phyloP scores from a whole-genome alignment of 2,113 vertebrate genomes.

The Tangachromis dhanisi region DNA sequence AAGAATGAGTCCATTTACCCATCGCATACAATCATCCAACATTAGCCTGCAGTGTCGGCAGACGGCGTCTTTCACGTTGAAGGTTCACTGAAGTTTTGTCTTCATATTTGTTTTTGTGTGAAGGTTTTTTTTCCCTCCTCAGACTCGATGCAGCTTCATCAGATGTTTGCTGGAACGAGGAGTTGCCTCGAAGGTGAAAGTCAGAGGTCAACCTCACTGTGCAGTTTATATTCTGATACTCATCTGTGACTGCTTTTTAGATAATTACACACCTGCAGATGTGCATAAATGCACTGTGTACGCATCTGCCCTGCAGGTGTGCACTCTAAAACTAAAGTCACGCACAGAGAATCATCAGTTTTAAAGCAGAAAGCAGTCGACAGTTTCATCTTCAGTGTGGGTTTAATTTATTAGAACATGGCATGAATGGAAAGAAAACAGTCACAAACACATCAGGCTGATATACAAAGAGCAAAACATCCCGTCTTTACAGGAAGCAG shows the following conservation, averaged over 20 bases:
- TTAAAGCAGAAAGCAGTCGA: not conserved
- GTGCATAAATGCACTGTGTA: not conserved
- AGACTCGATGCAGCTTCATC: not conserved
- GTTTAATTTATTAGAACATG: conserved; percentile 66
- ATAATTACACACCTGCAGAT: not conserved
- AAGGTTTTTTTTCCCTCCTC: rapidly evolving
- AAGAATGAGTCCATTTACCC: not conserved
- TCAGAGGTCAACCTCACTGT: not conserved
- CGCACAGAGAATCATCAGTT: not conserved
- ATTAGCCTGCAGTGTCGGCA: not conserved
- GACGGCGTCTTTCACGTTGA: not conserved
- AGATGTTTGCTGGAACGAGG: not conserved
- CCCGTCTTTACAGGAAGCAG: not conserved
- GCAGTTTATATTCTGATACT: not conserved
- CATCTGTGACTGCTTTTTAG: not conserved
- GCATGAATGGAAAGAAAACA: conserved; percentile 57
- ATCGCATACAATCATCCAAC: not conserved
- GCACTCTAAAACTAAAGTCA: not conserved
- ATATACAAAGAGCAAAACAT: conserved; percentile 28
- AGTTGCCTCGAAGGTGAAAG: not conserved
- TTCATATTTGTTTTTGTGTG: not conserved
- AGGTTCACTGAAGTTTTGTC: not conserved
- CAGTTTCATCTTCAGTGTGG: conserved; percentile 26
- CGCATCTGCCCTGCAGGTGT: not conserved
- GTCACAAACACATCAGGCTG: conserved; percentile 51